Base-by-base conservation (phyloP, 64 coral and sea anemone species). In the Montipora foliosa region DNA sequence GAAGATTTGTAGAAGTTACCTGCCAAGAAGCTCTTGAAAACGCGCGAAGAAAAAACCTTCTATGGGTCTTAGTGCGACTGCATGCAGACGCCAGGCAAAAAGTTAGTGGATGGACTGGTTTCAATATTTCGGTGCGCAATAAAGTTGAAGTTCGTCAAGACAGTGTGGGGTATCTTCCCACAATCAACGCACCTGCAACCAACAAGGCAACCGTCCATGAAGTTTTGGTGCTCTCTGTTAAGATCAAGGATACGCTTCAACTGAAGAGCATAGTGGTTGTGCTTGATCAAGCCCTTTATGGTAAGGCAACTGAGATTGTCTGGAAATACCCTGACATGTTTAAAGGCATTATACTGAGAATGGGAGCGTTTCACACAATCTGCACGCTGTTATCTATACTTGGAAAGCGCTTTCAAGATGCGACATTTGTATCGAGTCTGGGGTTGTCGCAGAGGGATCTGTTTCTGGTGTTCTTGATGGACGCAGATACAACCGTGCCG, bases 21-120 rank as follows among this genome's bases (percentile, higher is more conserved):
- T 79, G 76, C 45, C 68, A 79, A 73, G 92, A 89, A 17, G 53
- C 81, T 20, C 66, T 82, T 16, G 53, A 13, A 79, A 58, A 79
- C 44, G 78, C 92, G 57, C 44, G 67, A 72, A 89, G 57, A 50
- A 94, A 94, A 64, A 94, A 87, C 64, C 24, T 94, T 50, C 88
- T 81, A 44, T 94, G 92, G 77, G 81, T 76, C 69, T 81, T 94
- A 53, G 86, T 82, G 74, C 70, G 91, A 22, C 82, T 88, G 3
- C 60, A 64, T 64, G 8, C 9, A 64, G 60, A 64, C 60, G 13
- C 13, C 8, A 64, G 13, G 8, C 60, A 15, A 12, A 19, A 15
- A 64, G 60, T 64, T 12, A 64, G 60, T 64, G 60, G 60, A 15
- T 64, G 60, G 60, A 64, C 60, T 64, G 60, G 60, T 64, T 64